phyloP scores from a whole-genome alignment of 92 coral and sea anemone species.

The Phenganax subtilis region DNA sequence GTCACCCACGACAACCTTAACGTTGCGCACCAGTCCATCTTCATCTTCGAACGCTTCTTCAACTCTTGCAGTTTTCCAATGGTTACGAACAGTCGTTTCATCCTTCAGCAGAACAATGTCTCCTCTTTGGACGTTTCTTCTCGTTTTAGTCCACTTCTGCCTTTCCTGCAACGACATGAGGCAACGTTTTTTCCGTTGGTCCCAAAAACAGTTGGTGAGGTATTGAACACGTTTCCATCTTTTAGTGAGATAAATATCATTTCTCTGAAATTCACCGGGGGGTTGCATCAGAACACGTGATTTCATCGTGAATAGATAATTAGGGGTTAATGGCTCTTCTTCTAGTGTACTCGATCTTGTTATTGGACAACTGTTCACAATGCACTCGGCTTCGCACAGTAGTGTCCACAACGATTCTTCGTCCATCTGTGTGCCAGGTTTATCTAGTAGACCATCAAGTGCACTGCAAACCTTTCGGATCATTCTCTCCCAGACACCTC shows the following conservation, averaged over 20 bases:
- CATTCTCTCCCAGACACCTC: too few species aligned
- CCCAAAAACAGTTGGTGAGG: background rate
- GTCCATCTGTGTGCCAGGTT: constrained; percentile 8
- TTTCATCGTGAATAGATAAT: background rate
- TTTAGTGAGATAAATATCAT: background rate
- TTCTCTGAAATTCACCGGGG: constrained; percentile 11
- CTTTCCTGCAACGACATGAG: too few species aligned
- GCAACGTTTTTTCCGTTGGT: background rate
- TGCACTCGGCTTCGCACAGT: constrained; percentile 11
- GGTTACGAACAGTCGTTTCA: background rate
- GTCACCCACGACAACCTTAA: constrained; percentile 2
- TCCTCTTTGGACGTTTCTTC: background rate
- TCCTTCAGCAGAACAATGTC: background rate
- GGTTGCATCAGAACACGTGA: background rate
- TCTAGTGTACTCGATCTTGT: background rate
- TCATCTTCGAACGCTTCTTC: background rate
- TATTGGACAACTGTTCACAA: constrained; percentile 23
- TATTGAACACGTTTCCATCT: background rate
- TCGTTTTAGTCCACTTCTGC: too few species aligned
- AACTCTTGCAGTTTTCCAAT: background rate
- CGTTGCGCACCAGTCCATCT: background rate
- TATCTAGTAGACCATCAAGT: constrained; percentile 18
- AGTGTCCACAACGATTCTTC: constrained; percentile 17
- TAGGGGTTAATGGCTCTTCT: background rate
- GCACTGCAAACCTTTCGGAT: too few species aligned